These are phyloP conservation scores for Agelas oroides DNA, from an alignment of 37 sponge, comb jelly and placozoan genomes.

Conservation along the genomic window DNA sequence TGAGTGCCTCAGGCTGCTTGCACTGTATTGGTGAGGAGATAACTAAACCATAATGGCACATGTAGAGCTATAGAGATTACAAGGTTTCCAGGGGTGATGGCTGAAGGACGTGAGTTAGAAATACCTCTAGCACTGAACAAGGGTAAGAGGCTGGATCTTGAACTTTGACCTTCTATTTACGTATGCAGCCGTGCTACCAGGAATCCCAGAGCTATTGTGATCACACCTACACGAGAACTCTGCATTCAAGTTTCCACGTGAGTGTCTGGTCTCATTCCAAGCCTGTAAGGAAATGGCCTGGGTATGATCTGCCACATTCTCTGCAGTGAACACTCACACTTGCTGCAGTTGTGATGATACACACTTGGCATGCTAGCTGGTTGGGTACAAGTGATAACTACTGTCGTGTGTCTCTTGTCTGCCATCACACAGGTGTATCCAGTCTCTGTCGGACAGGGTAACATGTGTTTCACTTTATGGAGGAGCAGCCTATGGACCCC, in stretches of 20 bases:
- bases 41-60: too few relatives aligned
- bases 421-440: slow-evolving; percentile 11
- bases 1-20: too few relatives aligned
- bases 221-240: slow-evolving; percentile 66
- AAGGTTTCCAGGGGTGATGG: too few relatives aligned
- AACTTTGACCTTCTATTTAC: background rate
- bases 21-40: too few relatives aligned
- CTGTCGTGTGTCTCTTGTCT: too few relatives aligned
- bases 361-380: background rate
- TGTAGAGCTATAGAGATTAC: too few relatives aligned
- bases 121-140: too few relatives aligned
- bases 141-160: too few relatives aligned
- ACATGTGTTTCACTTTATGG: slow-evolving; percentile 58
- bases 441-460: slow-evolving; percentile 8
- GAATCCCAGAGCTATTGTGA: slow-evolving; percentile 54
- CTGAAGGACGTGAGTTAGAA: too few relatives aligned
- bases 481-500: slow-evolving; percentile 34
- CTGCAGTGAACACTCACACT: background rate
- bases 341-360: background rate
- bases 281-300: too few relatives aligned
- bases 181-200: background rate
- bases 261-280: background rate
- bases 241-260: slow-evolving; percentile 54
- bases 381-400: too few relatives aligned
- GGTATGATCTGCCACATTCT: too few relatives aligned